phyloP scores from a whole-genome alignment of 2,797 vertebrate species.

The Galaxias olidus region DNA sequence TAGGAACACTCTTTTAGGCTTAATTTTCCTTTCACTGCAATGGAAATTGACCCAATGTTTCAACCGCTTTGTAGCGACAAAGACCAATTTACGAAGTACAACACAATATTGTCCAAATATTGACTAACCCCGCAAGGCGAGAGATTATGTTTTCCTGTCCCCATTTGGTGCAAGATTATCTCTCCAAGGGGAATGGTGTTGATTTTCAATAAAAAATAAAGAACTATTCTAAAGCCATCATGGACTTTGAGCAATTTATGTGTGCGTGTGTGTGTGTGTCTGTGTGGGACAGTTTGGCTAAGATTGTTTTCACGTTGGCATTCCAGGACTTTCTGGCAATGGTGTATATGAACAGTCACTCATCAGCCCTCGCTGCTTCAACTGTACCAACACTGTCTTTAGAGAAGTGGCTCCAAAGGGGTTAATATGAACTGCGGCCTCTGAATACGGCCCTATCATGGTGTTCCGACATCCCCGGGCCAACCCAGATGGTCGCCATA shows the following conservation, averaged over 20 bases:
- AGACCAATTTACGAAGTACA: neutral
- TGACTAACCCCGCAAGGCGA: slow-evolving; percentile 2
- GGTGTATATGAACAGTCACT: slow-evolving; percentile 19
- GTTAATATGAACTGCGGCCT: slow-evolving; percentile 49
- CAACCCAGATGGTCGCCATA: slow-evolving; percentile 73
- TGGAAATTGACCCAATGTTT: slow-evolving; percentile 14
- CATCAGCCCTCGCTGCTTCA: slow-evolving; percentile 18
- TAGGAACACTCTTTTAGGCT: slow-evolving; percentile 13
- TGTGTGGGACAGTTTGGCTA: neutral
- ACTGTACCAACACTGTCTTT: neutral
- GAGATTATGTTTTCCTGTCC: neutral
- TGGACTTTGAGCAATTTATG: slow-evolving; percentile 1
- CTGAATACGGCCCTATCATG: slow-evolving; percentile 47
- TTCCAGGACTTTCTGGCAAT: slow-evolving; percentile 22
- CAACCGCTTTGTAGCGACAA: slow-evolving; percentile 15
- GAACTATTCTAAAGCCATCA: too few relatives aligned
- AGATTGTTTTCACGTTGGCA: slow-evolving; percentile 9
- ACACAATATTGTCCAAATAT: slow-evolving; percentile 6
- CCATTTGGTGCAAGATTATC: neutral
- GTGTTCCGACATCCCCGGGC: slow-evolving; percentile 51
- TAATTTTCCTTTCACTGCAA: slow-evolving; percentile 16
- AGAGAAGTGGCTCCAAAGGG: slow-evolving; percentile 11
- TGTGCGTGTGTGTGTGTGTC: neutral
- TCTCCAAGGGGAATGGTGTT: slow-evolving; percentile 2
- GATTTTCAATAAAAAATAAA: neutral